phyloP scores from a whole-genome alignment of 2,113 vertebrate genomes.

The Oncorhynchus mykiss region DNA sequence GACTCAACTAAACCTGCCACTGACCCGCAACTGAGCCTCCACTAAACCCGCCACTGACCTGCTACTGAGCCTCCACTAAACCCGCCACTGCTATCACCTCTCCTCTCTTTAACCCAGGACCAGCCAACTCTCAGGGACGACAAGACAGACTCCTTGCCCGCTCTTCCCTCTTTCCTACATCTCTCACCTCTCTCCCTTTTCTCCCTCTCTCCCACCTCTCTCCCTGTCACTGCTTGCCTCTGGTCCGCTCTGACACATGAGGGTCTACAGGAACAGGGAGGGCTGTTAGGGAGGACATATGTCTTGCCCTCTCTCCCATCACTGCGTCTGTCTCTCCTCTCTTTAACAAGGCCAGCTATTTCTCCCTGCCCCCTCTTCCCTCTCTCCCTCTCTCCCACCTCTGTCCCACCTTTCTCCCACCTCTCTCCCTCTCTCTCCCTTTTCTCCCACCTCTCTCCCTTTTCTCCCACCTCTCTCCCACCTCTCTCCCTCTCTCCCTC shows the following conservation, averaged over 20 bases:
- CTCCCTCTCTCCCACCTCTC: neutral
- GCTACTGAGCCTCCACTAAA: too few relatives aligned
- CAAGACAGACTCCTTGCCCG: too few relatives aligned
- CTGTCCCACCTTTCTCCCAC: neutral
- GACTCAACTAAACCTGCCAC: too few relatives aligned
- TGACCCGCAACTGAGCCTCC: too few relatives aligned
- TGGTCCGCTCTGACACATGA: neutral
- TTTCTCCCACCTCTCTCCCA: neutral
- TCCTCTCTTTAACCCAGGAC: neutral
- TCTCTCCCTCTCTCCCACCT: conserved; percentile 10
- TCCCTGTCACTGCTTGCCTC: neutral
- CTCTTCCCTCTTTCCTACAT: too few relatives aligned
- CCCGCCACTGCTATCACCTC: neutral
- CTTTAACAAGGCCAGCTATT: neutral
- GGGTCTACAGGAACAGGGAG: too few relatives aligned
- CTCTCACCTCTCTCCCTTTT: neutral
- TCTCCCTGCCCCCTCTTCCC: neutral
- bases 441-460: too few relatives aligned
- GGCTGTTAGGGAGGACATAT: too few relatives aligned
- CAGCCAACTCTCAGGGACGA: too few relatives aligned
- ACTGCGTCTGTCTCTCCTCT: neutral
- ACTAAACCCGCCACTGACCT: too few relatives aligned
- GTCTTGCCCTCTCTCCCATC: too few relatives aligned
- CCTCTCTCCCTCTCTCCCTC: neutral
- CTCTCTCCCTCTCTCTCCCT: too few relatives aligned